Evolutionary conservation across 2,888 invertebrate genomes (phyloP), one percentile per base, ranked within the genome.

Genomic region (Lithodes maja): DNA sequence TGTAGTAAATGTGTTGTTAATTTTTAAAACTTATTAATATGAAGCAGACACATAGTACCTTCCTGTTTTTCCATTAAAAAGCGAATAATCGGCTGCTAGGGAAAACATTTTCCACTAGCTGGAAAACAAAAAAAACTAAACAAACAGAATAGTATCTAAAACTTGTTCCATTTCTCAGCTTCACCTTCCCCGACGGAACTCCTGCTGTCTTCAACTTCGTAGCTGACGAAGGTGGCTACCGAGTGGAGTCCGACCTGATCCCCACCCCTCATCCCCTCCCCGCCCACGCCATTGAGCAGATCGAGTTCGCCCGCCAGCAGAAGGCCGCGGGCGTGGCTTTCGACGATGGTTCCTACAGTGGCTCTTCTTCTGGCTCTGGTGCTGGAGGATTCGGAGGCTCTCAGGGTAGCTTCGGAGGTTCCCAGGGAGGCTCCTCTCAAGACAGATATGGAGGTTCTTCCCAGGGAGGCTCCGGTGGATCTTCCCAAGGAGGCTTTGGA

Each of bases 101-200:
- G 33, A 33, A 0, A 33, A 33, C 33, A 33, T 33, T 33, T 33
- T 33, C 33, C 33, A 33, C 33, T 33, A 33, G 33, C 33, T 33
- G 33, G 33, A 33, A 33, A 33, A 33, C 33, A 33, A 33, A 33
- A 33, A 33, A 33, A 33, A 33, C 33, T 33, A 33, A 33, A 33
- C 33, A 33, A 33, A 33, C 33, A 33, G 33, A 33, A 33, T 33
- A 33, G 33, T 33, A 33, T 33, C 0, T 33, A 33, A 33, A 33
- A 33, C 33, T 33, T 33, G 33, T 33, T n/a, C n/a, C n/a, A n/a
- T n/a, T 7, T 81, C 69, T 5, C 90, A 90, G 90, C 71, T 90
- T 87, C 83, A 87, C 85, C 69, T 87, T 87, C 71, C 87, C 90
- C 33, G 90, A 90, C 79, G 90, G 90, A 7, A 85, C 71, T 49